Evolutionary conservation across 2,888 invertebrate genomes (phyloP).

Genomic region (Polyommatus iphigenia): DNA sequence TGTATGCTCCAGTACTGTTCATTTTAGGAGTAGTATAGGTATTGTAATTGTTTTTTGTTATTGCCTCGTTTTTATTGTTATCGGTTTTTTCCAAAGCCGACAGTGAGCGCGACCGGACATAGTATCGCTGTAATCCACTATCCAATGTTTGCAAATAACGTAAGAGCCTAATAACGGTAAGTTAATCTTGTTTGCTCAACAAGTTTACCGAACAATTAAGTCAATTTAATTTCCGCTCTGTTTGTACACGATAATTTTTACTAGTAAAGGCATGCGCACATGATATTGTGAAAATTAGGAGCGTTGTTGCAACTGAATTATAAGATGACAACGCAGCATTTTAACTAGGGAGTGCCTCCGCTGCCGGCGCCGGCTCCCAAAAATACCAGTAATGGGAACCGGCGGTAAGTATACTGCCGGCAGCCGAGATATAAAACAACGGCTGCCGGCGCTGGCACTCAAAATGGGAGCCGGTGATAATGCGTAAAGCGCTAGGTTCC

Average conservation of each 20-base stretch:
- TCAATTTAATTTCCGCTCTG: constrained; percentile 19
- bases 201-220: constrained; percentile 34
- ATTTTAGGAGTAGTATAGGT: constrained; percentile 4
- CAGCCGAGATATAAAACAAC: too few relatives aligned
- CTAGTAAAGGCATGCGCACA: not conserved
- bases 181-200: constrained; percentile 47
- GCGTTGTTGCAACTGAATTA: too few relatives aligned
- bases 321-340: too few relatives aligned
- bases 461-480: too few relatives aligned
- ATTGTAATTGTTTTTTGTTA: not conserved
- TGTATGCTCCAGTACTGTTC: constrained; percentile 32
- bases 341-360: too few relatives aligned
- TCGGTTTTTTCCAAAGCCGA: not conserved
- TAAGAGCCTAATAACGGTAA: constrained; percentile 24
- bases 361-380: too few relatives aligned
- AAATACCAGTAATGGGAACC: too few relatives aligned
- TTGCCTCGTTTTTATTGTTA: not conserved
- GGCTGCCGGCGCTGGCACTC: too few relatives aligned
- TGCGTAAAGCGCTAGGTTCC: too few relatives aligned
- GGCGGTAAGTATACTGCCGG: too few relatives aligned
- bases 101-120: not conserved
- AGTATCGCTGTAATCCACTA: not conserved
- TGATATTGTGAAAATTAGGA: not conserved
- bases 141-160: constrained; percentile 24
- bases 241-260: not conserved